Percentiles rank a stretch among this genome's conserved stretches.
These are phyloP conservation scores for Callyntrura guangdongensis DNA, from an alignment of 2,888 invertebrate genomes.

Conservation along the genomic window DNA sequence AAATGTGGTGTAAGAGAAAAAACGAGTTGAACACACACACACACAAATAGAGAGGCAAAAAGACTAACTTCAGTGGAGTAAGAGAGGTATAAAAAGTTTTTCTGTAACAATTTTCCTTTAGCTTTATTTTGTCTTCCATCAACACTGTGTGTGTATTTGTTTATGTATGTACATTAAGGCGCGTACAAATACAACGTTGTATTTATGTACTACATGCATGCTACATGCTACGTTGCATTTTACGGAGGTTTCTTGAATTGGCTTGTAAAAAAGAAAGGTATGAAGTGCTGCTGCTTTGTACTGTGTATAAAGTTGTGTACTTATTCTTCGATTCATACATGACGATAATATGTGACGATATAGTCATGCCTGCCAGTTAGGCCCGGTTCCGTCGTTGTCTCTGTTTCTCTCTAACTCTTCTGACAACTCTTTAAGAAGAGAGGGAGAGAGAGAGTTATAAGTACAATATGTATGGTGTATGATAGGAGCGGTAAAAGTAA, in stretches of 20 bases:
- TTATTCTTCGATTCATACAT: not conserved
- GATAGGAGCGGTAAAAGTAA: conserved; percentile 3
- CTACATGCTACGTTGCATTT: conserved; percentile 2
- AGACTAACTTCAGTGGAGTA: not conserved
- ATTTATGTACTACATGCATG: not conserved
- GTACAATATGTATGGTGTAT: conserved; percentile 5
- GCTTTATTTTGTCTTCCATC: not conserved
- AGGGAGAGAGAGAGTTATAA: not conserved
- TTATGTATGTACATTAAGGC: not conserved
- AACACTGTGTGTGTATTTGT: not conserved
- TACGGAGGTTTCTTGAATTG: conserved; percentile 5
- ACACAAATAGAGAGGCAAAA: not conserved
- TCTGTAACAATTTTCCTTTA: conserved; percentile 13
- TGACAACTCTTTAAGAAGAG: not conserved
- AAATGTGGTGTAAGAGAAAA: conserved; percentile 38
- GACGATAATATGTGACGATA: not conserved
- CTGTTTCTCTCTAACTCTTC: not conserved
- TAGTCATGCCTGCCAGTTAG: not conserved
- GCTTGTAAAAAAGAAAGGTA: conserved; percentile 37
- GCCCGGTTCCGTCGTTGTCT: not conserved
- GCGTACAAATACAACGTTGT: not conserved
- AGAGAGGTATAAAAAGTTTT: not conserved
- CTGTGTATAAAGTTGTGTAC: not conserved
- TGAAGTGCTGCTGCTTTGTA: not conserved
- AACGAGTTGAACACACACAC: conserved; percentile 1